phyloP scores from a whole-genome alignment of 2,888 invertebrate genomes.

The Caenorhabditis plicata region DNA sequence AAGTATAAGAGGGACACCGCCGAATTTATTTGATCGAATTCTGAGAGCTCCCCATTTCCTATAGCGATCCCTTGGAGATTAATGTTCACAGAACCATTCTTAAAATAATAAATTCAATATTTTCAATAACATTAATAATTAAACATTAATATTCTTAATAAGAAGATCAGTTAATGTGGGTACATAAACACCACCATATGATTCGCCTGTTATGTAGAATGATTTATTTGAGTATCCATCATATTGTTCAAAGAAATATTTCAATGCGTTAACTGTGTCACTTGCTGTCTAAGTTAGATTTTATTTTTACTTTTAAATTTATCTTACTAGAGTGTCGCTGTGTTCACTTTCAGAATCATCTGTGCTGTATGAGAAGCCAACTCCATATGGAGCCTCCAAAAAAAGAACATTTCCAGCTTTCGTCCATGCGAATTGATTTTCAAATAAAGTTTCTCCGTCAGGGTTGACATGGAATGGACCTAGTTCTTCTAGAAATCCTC shows the following conservation, averaged over 20 bases:
- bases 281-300: constrained; percentile 64
- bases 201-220: constrained; percentile 68
- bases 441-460: constrained; percentile 50
- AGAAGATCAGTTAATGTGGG: constrained; percentile 63
- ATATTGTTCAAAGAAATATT: constrained; percentile 68
- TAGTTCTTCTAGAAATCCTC: constrained; percentile 67
- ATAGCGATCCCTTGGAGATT: constrained; percentile 59
- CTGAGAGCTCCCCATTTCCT: constrained; percentile 61
- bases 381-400: constrained; percentile 70
- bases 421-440: constrained; percentile 62
- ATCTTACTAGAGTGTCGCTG: constrained; percentile 45
- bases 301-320: neutral
- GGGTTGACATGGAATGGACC: constrained; percentile 66
- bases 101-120: neutral
- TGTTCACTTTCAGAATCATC: constrained; percentile 46
- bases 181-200: constrained; percentile 67
- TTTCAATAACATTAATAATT: constrained; percentile 8
- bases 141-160: constrained; percentile 28
- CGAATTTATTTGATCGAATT: constrained; percentile 52
- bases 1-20: constrained; percentile 52
- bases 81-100: constrained; percentile 33
- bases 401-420: constrained; percentile 69
- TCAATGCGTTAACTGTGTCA: constrained; percentile 68
- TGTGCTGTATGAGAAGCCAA: constrained; percentile 69
- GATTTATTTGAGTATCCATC: constrained; percentile 67